Evolutionary conservation across 2,113 vertebrate species (phyloP), one percentile per base, ranked within the genome.

Genomic region (Trinectes maculatus): DNA sequence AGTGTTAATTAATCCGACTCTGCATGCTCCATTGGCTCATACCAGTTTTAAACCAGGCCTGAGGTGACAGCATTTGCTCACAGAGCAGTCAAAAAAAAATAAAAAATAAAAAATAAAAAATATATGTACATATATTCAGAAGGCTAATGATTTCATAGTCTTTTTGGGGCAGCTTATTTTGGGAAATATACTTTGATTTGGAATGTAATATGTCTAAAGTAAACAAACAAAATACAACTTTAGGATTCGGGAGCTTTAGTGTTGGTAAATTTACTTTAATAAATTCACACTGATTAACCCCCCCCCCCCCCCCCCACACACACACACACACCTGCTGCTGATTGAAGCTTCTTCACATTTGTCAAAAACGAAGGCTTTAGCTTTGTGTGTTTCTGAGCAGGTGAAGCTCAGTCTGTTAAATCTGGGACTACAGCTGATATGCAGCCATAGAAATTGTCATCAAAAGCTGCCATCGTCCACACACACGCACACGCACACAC

Each of bases 401-500:
- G 47, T 75, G 46, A 67, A 28, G 42, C 42, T 60, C 21, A 24
- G 19, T 28, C 21, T 55, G 34, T 40, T 71, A 53, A 60, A 28
- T 69, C 55, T 44, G 43, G 37, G 76, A 52, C 36, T 34, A n/a
- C 22, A 40, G 60, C 37, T 37, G 55, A 58, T 74, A 57, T 24
- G 49, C 43, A 39, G 47, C 70, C 69, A 67, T 74, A 71, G 47
- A 83, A 80, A 79, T 76, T 11, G 24, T 59, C 73, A 71, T 87
- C 85, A 85, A 86, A 85, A 76, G 63, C 39, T 64, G 48, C 62
- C 64, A 60, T 79, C 25, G 3, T 44, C 58, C 64, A 43, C 60
- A 66, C n/a, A n/a, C n/a, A n/a, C n/a, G n/a, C n/a, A n/a, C n/a
- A n/a, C n/a, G n/a, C n/a, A n/a, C n/a, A n/a, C n/a, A n/a, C n/a